Base-by-base conservation (phyloP, 2,113 vertebrate species). In the Melanerpes formicivorus region DNA sequence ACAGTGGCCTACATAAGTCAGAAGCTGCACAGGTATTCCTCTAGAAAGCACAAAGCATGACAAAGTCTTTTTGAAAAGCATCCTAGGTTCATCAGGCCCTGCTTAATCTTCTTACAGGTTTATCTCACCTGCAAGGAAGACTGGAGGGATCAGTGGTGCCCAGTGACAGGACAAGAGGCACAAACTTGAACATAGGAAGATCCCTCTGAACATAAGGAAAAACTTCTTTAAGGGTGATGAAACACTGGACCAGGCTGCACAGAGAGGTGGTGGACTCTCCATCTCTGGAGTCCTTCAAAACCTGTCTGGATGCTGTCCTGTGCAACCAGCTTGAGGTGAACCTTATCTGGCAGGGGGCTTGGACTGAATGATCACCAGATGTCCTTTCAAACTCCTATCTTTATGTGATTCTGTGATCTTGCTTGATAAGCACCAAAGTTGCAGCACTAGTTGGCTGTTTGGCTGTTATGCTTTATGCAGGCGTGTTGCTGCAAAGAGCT, bases 51-150 rank as follows among this genome's bases (percentile, higher is more conserved):
- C 16, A n/a, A 62, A 87, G 14, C 0, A 0, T 72, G 42, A 22
- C 32, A 72, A 30, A 46, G 25, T 52, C 22, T 23, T 85, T 88
- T 75, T 83, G 83, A 77, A 66, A 73, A 79, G 19, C 50, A 59
- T 22, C 11, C 27, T n/a, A 6, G 10, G 70, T 91, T 42, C 18
- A 59, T 19, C 34, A 73, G n/a, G n/a, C 15, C 34, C 44, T 85
- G 40, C 21, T 79, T 48, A 21, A 18, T 46, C 62, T 78, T 58
- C 29, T 30, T 34, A 3, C 15, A 0, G 0, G 4, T 65, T 89
- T 87, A 29, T 40, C 67, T 69, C 22, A n/a, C 27, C 50, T 65
- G 8, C 30, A 30, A 34, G 27, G 19, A 46, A 70, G 66, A 62
- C 71, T 27, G 32, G n/a, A 84, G 34, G 55, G 22, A 52, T 52